A percentile compares a stretch with the other conserved stretches of the same genome.
These are phyloP conservation scores for Dolichomitus sp. DNA, from an alignment of 2,888 invertebrate species.

Conservation along the genomic window DNA sequence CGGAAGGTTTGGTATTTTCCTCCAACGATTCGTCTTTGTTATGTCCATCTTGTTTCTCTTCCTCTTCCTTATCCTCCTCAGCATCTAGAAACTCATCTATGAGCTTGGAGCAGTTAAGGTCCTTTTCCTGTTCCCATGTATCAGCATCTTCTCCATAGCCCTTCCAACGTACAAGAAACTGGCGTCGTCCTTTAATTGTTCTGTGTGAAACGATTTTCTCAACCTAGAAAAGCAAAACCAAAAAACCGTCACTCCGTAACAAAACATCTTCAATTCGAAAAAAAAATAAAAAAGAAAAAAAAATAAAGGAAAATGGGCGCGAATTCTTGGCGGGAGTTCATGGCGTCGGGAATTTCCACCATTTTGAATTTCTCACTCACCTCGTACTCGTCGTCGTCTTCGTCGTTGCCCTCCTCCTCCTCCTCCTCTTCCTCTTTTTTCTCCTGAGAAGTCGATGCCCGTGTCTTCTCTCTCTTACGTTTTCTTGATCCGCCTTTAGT, in stretches of 20 bases:
- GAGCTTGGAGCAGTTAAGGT: conserved; percentile 90
- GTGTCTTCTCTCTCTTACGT: conserved; percentile 77
- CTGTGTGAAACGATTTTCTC: conserved; percentile 91
- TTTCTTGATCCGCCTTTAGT: conserved; percentile 73
- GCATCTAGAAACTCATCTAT: conserved; percentile 87
- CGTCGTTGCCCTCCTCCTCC: conserved; percentile 86
- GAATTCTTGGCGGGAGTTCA: conserved; percentile 25
- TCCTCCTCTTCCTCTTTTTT: conserved; percentile 85
- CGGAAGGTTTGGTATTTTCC: conserved; percentile 1
- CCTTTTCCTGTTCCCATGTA: conserved; percentile 92
- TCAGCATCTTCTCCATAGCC: conserved; percentile 91
- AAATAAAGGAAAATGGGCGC: conserved; percentile 13
- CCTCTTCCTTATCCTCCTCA: conserved; percentile 72
- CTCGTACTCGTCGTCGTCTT: not conserved
- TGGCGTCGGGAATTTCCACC: conserved; percentile 30
- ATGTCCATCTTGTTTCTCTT: conserved; percentile 25
- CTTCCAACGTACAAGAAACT: conserved; percentile 93
- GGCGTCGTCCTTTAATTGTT: conserved; percentile 89
- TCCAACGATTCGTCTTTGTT: conserved; percentile 27
- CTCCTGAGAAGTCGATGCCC: conserved; percentile 81
- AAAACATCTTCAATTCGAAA: not conserved
- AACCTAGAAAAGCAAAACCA: conserved; percentile 87
- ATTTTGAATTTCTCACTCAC: not conserved
- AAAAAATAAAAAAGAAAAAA: conserved; percentile 40
- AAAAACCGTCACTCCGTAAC: not conserved